Conservation (phyloP, 2,888 invertebrate species). For the Heliconius aoede region DNA sequence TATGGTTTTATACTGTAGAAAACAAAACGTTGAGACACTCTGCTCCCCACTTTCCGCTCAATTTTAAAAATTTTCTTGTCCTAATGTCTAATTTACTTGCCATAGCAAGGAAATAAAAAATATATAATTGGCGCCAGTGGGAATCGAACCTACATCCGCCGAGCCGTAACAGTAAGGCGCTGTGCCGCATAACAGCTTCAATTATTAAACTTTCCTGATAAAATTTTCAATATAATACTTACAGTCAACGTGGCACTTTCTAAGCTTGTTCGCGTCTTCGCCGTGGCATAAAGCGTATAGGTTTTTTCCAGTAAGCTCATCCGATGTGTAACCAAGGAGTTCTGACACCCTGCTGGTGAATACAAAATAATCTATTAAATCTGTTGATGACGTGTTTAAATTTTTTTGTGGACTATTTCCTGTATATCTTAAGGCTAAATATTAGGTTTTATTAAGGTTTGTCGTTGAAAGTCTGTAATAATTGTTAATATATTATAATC, state of each 20-base stretch:
- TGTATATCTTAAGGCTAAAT: background rate
- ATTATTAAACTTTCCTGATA: background rate
- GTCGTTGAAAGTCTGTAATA: too few species aligned
- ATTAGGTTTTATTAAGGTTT: background rate
- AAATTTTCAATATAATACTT: conserved; percentile 81
- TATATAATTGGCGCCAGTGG: too few species aligned
- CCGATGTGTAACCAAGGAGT: conserved; percentile 95
- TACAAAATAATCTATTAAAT: conserved; percentile 41
- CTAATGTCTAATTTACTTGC: background rate
- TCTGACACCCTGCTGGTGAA: conserved; percentile 91
- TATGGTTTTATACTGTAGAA: too few species aligned
- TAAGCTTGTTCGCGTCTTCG: conserved; percentile 96
- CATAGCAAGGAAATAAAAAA: background rate
- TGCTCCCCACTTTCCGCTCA: background rate
- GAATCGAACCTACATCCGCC: too few species aligned
- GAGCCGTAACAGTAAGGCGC: too few species aligned
- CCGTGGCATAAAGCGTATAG: conserved; percentile 97
- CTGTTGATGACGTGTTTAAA: conserved; percentile 11
- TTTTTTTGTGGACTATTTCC: background rate
- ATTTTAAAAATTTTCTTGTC: background rate
- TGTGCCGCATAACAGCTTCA: too few species aligned
- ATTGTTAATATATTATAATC: too few species aligned
- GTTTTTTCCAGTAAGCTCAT: conserved; percentile 96
- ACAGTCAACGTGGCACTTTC: conserved; percentile 98
- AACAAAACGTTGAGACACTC: background rate